Base-by-base conservation (phyloP, 2,113 vertebrate genomes). In the Nesoenas mayeri region DNA sequence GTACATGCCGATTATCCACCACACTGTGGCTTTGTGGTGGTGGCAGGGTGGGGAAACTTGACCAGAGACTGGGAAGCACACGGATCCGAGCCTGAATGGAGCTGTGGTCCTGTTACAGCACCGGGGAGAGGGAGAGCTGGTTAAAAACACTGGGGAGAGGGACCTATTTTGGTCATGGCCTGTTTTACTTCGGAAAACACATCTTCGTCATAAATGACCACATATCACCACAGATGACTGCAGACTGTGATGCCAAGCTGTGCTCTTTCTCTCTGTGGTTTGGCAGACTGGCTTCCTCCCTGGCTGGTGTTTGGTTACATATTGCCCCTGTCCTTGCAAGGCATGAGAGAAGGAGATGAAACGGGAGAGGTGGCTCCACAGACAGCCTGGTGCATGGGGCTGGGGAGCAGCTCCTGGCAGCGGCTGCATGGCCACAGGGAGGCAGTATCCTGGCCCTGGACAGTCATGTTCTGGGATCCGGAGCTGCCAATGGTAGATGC, bases 1-100 rank as follows among this genome's bases (percentile, higher is more conserved):
- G 16, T 58, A 38, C 1, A 0, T 32, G n/a, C 1, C 1, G n/a
- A 42, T 66, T 1, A 1, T 71, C 26, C 34, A 71, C 2, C 34
- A 38, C 1, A 1, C 26, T 54, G 60, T 0, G 0, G 21, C 50
- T 84, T 62, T 8, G 3, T 54, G 51, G n/a, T 10, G 10, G 53
- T n/a, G 40, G 28, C 25, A 42, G 54, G 38, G 25, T 1, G 1
- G 18, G 6, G 10, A 84, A 74, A 66, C 2, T 2, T 2, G 3
- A 19, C 19, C n/a, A 16, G 47, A n/a, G 73, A 32, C 15, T 31
- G 21, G 25, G 12, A 70, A 65, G 14, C 1, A 2, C 15, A 15
- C 5, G 1, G 6, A 2, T 69, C 42, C 47, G 42, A 69, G 73
- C 11, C 26, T 2, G 2, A n/a, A 28, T 44, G 51, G 73, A 85